Percentiles rank a stretch among this genome's conserved stretches.
Evolutionary conservation across 2,888 invertebrate genomes (phyloP).

Genomic region (Osmoderma eremita): DNA sequence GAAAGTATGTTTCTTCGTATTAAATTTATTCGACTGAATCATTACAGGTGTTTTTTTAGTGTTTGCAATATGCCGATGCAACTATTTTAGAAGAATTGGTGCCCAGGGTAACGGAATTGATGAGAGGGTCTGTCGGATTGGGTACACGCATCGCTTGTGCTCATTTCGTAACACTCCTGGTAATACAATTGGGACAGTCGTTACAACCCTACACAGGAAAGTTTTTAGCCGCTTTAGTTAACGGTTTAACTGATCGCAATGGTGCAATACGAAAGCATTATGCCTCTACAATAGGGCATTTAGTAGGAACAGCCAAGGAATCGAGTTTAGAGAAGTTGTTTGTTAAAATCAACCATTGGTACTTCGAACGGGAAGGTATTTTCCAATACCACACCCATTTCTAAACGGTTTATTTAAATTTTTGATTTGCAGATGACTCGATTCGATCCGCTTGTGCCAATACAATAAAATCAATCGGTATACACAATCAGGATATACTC

Average conservation of each 20-base stretch:
- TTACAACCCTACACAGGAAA: slow-evolving; percentile 71
- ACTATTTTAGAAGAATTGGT: slow-evolving; percentile 81
- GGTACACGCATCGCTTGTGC: slow-evolving; percentile 86
- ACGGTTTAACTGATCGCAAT: slow-evolving; percentile 86
- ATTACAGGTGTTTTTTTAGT: slow-evolving; percentile 61
- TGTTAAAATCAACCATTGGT: slow-evolving; percentile 71
- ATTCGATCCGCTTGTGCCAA: slow-evolving; percentile 78
- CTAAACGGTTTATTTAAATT: slow-evolving; percentile 35
- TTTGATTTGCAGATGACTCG: slow-evolving; percentile 71
- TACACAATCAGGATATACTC: slow-evolving; percentile 83
- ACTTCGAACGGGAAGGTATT: slow-evolving; percentile 74
- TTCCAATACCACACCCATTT: background rate
- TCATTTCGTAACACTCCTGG: slow-evolving; percentile 79
- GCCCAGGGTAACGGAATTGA: slow-evolving; percentile 83
- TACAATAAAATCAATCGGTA: slow-evolving; percentile 82
- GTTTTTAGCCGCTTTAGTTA: slow-evolving; percentile 72
- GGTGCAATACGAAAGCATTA: slow-evolving; percentile 84
- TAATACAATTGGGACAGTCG: slow-evolving; percentile 65
- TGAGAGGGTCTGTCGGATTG: slow-evolving; percentile 81
- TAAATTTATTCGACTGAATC: background rate
- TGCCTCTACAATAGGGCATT: slow-evolving; percentile 84
- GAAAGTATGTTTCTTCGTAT: slow-evolving; percentile 66
- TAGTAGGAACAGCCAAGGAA: slow-evolving; percentile 84
- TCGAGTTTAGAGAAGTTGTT: slow-evolving; percentile 74
- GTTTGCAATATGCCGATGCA: slow-evolving; percentile 78